phyloP scores from a whole-genome alignment of 2,113 vertebrate genomes.

The Anguilla japonica region DNA sequence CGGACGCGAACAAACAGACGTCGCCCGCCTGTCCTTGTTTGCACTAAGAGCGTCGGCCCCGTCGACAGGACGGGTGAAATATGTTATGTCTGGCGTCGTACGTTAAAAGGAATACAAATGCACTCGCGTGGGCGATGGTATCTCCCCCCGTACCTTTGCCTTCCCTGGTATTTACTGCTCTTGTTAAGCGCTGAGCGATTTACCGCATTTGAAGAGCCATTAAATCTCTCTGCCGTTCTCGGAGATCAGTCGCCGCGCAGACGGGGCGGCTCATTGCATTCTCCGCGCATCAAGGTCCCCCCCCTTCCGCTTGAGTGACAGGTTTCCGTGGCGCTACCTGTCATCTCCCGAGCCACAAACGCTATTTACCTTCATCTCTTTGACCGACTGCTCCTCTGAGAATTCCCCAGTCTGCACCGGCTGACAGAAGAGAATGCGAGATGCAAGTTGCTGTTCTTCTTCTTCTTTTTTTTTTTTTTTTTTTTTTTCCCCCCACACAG shows the following conservation, averaged over 20 bases:
- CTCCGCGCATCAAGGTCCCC: constrained; percentile 40
- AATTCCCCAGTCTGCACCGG: neutral
- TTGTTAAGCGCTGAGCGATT: constrained; percentile 45
- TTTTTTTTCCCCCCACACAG: neutral
- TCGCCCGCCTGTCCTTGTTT: constrained; percentile 7
- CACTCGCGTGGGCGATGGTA: constrained; percentile 16
- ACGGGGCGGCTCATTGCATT: constrained; percentile 40
- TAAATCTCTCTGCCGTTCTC: constrained; percentile 40
- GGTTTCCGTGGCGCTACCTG: constrained; percentile 13
- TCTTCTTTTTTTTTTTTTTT: neutral
- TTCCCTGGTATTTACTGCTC: constrained; percentile 39
- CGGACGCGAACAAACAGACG: constrained; percentile 2
- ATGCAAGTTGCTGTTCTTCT: constrained; percentile 1
- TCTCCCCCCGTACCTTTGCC: neutral
- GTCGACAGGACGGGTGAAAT: neutral
- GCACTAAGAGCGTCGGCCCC: neutral
- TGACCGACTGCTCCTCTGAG: constrained; percentile 1
- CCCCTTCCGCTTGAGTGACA: constrained; percentile 29
- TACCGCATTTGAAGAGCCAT: constrained; percentile 44
- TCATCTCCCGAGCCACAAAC: neutral
- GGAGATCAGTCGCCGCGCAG: constrained; percentile 25
- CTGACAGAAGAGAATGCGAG: neutral
- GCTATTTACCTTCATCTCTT: constrained; percentile 10
- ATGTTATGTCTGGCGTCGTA: constrained; percentile 24
- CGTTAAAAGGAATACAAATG: constrained; percentile 12